Conservation (phyloP, 2,888 invertebrate genomes). For the Geophilus truncorum region DNA sequence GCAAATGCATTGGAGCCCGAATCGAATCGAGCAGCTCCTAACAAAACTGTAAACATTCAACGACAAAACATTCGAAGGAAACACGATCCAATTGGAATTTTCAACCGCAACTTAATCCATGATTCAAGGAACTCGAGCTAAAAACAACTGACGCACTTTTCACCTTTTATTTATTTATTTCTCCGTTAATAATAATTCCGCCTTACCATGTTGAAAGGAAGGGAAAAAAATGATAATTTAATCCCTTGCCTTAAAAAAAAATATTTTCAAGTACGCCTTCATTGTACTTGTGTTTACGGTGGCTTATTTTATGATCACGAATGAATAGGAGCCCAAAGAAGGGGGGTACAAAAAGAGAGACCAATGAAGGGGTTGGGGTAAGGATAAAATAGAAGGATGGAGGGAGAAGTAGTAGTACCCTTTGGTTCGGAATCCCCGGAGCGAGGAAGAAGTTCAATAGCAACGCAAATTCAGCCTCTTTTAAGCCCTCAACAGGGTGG, state of each 20-base stretch:
- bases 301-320: slow-evolving; percentile 10
- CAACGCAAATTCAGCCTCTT: neutral
- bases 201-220: too few relatives aligned
- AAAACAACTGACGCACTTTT: neutral
- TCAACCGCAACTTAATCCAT: neutral
- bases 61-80: neutral
- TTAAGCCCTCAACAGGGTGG: neutral
- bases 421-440: neutral
- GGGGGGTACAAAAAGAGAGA: neutral
- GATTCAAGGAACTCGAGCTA: neutral
- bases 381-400: neutral
- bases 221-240: neutral
- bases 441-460: neutral
- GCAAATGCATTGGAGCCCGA: neutral
- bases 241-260: neutral
- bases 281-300: neutral
- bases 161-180: neutral
- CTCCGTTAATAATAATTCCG: neutral
- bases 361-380: slow-evolving; percentile 6
- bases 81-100: neutral
- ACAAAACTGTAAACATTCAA: neutral
- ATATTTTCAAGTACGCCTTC: slow-evolving; percentile 1
- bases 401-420: neutral
- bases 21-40: neutral
- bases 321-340: neutral